These are phyloP conservation scores for Phrynocephalus vlangalii DNA, from an alignment of 2,797 vertebrate genomes.

Conservation along the genomic window DNA sequence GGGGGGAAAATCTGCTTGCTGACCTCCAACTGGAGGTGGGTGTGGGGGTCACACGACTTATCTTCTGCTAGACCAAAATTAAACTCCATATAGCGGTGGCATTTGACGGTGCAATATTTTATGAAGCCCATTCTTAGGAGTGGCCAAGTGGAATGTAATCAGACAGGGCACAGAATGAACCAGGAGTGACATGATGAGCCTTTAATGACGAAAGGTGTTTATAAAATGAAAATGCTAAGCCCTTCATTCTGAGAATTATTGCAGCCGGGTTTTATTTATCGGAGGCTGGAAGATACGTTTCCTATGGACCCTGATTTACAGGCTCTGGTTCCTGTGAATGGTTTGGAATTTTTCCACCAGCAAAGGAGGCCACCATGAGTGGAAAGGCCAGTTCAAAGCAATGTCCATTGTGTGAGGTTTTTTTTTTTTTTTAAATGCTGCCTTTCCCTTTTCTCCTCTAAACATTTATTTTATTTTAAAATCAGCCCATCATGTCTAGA, in stretches of 20 bases:
- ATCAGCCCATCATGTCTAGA: background rate
- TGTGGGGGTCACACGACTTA: constrained; percentile 56
- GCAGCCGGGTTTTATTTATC: constrained; percentile 56
- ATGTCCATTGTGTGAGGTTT: background rate
- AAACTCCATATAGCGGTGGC: constrained; percentile 59
- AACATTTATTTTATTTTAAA: constrained; percentile 24
- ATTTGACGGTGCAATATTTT: constrained; percentile 45
- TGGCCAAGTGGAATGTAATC: constrained; percentile 55
- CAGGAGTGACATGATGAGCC: constrained; percentile 23
- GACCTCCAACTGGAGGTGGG: constrained; percentile 40
- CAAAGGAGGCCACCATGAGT: constrained; percentile 35
- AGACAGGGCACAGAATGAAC: constrained; percentile 52
- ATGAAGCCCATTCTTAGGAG: constrained; percentile 39
- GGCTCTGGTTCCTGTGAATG: constrained; percentile 46
- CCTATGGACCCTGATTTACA: constrained; percentile 72
- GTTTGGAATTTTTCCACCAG: constrained; percentile 58
- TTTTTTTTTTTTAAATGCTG: background rate
- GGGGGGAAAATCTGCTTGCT: constrained; percentile 61
- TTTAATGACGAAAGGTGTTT: constrained; percentile 59
- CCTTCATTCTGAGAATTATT: constrained; percentile 64
- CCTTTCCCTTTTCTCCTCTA: constrained; percentile 27
- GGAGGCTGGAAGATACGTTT: constrained; percentile 58
- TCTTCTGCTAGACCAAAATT: constrained; percentile 64
- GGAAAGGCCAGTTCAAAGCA: constrained; percentile 48
- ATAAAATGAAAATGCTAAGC: constrained; percentile 33